phyloP scores from a whole-genome alignment of 2,797 vertebrate genomes.

The Cossypha niveicapilla region DNA sequence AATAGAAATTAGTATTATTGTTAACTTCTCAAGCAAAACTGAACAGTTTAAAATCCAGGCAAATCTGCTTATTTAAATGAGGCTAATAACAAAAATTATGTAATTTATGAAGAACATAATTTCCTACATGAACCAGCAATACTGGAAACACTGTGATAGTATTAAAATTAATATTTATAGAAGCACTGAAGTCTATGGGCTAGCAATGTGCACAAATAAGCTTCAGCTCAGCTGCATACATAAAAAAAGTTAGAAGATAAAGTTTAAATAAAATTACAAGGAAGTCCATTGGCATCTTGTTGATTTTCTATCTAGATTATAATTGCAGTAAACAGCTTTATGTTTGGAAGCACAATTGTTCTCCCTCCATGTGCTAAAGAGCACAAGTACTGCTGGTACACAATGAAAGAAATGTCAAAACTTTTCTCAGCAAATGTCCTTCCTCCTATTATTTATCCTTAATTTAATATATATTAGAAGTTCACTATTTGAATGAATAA shows the following conservation, averaged over 20 bases:
- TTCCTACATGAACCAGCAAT: not conserved
- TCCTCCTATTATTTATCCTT: not conserved
- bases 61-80: not conserved
- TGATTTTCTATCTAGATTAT: not conserved
- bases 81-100: not conserved
- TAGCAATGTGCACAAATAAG: not conserved
- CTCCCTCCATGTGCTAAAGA: not conserved
- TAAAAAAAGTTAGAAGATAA: not conserved
- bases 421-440: not conserved
- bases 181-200: not conserved
- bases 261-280: not conserved
- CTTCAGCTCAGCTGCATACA: not conserved
- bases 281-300: not conserved
- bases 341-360: not conserved
- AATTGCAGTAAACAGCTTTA: not conserved
- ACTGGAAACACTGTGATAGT: not conserved
- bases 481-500: not conserved
- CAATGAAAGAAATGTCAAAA: not conserved
- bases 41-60: not conserved
- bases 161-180: not conserved
- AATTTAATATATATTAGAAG: not conserved
- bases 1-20: not conserved
- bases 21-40: not conserved
- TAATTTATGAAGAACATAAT: not conserved
- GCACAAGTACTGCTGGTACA: accelerated